A percentile compares a stretch with the other conserved stretches of the same genome.
Evolutionary conservation across 2,113 vertebrate genomes (phyloP).

Genomic region (Tringa solitaria): DNA sequence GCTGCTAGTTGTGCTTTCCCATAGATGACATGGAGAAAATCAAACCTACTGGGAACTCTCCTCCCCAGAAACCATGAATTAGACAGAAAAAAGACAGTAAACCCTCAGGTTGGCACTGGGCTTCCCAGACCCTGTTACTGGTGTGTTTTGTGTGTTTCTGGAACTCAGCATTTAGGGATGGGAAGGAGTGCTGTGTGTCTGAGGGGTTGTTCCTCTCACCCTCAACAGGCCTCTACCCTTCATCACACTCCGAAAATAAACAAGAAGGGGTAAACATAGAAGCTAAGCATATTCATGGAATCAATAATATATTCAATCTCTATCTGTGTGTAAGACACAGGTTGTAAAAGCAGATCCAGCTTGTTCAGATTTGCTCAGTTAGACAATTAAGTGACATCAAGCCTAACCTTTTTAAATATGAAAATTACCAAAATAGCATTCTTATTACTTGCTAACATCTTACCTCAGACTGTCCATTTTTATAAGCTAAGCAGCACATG

Average conservation of each 20-base stretch:
- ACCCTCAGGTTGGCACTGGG: not conserved
- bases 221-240: not conserved
- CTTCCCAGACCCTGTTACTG: not conserved
- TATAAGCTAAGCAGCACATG: not conserved
- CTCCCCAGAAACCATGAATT: not conserved
- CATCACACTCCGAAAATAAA: not conserved
- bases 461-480: not conserved
- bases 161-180: not conserved
- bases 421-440: not conserved
- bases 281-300: constrained; percentile 26
- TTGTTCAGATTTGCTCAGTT: constrained; percentile 40
- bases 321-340: not conserved
- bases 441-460: not conserved
- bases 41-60: not conserved
- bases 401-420: constrained; percentile 27
- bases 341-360: constrained; percentile 22
- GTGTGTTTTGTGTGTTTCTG: not conserved
- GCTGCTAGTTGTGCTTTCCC: not conserved
- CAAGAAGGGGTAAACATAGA: not conserved
- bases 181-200: not conserved
- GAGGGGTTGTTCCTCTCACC: not conserved
- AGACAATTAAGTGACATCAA: constrained; percentile 58
- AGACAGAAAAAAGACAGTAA: not conserved
- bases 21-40: not conserved
- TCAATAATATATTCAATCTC: not conserved